A percentile compares a stretch with the other conserved stretches of the same genome.
These are phyloP conservation scores for Artibeus lituratus DNA, from an alignment of 2,797 vertebrate species.

Conservation along the genomic window DNA sequence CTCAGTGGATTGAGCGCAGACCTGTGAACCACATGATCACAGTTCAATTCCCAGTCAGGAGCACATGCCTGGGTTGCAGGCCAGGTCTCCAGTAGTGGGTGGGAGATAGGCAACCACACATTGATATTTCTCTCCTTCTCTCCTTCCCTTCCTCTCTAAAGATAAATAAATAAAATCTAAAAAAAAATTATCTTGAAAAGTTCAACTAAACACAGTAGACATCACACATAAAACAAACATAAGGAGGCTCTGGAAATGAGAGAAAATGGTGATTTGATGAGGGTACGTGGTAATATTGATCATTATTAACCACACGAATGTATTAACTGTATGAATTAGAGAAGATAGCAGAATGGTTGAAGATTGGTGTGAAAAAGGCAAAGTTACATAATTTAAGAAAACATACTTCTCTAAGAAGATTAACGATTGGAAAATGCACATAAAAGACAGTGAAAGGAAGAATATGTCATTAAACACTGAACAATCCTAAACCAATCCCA, in stretches of 20 bases:
- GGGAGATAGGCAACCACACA: too few relatives aligned
- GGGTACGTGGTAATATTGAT: background rate
- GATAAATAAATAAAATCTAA: too few relatives aligned
- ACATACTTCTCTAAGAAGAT: background rate
- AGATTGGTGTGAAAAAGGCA: background rate
- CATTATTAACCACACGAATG: background rate
- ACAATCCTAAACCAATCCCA: background rate
- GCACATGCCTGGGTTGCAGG: too few relatives aligned
- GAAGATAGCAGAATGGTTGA: too few relatives aligned
- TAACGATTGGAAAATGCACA: background rate
- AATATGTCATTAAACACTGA: background rate
- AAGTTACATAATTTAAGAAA: background rate
- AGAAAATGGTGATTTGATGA: background rate
- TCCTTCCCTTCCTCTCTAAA: too few relatives aligned
- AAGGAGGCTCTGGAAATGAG: background rate
- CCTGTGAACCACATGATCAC: too few relatives aligned
- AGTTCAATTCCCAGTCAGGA: too few relatives aligned
- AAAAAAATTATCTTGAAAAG: too few relatives aligned
- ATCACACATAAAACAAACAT: background rate
- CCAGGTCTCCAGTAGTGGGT: too few relatives aligned
- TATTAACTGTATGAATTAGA: background rate
- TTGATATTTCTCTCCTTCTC: too few relatives aligned
- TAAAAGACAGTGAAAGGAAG: background rate
- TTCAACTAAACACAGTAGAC: background rate
- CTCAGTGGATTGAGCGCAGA: too few relatives aligned